Conservation (phyloP, 2,797 vertebrate species). For the Hylomyscus alleni region DNA sequence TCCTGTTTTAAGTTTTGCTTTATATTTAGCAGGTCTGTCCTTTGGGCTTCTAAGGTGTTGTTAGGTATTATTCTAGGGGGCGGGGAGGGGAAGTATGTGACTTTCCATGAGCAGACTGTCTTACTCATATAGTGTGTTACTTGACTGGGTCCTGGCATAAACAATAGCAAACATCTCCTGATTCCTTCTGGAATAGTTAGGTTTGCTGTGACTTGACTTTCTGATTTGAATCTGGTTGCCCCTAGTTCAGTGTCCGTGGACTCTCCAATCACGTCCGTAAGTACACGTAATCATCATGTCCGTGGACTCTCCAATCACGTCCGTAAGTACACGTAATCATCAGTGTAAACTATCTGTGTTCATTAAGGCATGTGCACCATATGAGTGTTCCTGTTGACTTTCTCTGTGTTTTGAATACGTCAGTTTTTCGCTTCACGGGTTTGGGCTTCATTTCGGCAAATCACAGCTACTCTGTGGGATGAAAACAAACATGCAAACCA, state of each 20-base stretch:
- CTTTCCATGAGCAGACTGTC: not conserved
- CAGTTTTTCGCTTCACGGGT: not conserved
- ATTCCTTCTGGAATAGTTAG: not conserved
- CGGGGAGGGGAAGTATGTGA: not conserved
- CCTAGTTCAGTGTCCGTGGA: constrained; percentile 49
- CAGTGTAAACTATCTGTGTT: constrained; percentile 8
- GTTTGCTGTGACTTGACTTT: constrained; percentile 51
- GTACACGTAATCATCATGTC: constrained; percentile 58
- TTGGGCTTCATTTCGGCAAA: constrained; percentile 5
- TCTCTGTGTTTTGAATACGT: constrained; percentile 32
- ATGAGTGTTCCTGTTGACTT: not conserved
- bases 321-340: constrained; percentile 37
- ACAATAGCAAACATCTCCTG: constrained; percentile 1
- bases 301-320: not conserved
- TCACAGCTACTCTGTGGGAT: not conserved
- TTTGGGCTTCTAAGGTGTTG: not conserved
- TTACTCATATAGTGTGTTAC: not conserved
- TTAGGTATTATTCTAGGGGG: not conserved
- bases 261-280: not conserved
- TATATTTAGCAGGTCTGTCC: constrained; percentile 61
- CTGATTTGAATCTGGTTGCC: constrained; percentile 6
- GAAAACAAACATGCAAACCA: constrained; percentile 1
- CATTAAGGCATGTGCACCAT: not conserved
- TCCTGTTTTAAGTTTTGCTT: not conserved
- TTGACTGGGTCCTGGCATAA: not conserved